A percentile compares a stretch with the other conserved stretches of the same genome.
Conservation (phyloP, 2,113 vertebrate species). For the Pogona vitticeps region DNA sequence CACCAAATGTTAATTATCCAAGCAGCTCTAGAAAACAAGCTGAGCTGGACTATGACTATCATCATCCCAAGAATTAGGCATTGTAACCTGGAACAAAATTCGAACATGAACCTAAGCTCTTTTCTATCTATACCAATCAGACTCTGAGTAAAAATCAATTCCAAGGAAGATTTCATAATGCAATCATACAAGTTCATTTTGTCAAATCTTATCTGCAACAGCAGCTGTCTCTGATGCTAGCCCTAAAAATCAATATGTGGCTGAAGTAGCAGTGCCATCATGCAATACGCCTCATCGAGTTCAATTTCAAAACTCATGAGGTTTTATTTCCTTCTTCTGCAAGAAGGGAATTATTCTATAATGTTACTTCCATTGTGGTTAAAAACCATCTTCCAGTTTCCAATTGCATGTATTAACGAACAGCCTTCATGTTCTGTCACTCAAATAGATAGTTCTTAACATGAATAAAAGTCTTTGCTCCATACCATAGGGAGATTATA, state of each 20-base stretch:
- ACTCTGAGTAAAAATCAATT: not conserved
- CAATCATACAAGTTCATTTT: not conserved
- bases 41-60: not conserved
- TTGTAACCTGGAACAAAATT: not conserved
- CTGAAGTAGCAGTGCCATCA: not conserved
- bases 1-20: not conserved
- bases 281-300: not conserved
- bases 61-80: not conserved
- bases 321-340: not conserved
- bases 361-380: not conserved
- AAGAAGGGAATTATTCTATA: not conserved
- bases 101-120: too few relatives aligned
- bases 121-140: not conserved
- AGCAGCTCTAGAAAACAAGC: not conserved
- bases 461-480: not conserved
- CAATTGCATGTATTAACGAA: not conserved
- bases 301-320: not conserved
- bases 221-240: not conserved
- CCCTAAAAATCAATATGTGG: not conserved
- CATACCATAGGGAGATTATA: not conserved
- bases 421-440: not conserved
- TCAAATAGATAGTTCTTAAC: not conserved
- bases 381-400: not conserved
- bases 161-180: not conserved
- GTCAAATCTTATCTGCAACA: not conserved